Percentiles rank a stretch among this genome's conserved stretches.
phyloP scores from a whole-genome alignment of 64 coral and sea anemone species.

The Stichodactyla helianthus region DNA sequence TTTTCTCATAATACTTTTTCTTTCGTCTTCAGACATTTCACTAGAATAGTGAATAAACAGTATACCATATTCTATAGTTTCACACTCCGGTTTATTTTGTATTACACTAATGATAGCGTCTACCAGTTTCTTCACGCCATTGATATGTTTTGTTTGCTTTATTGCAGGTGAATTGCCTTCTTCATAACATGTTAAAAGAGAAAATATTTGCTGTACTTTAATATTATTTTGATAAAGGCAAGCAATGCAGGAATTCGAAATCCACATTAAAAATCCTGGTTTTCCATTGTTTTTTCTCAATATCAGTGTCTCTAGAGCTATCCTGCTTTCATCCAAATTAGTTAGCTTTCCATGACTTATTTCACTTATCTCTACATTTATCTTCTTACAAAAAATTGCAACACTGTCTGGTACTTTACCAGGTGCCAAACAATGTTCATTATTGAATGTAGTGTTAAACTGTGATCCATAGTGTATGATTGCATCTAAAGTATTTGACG shows the following conservation, averaged over 20 bases:
- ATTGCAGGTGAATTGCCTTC: slow-evolving; percentile 12
- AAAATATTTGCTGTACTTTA: neutral
- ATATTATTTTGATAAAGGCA: neutral
- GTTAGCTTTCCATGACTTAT: neutral
- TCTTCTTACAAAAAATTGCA: neutral
- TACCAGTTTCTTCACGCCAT: neutral
- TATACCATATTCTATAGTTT: slow-evolving; percentile 35
- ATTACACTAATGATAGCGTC: slow-evolving; percentile 21
- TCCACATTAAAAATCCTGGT: too few relatives aligned
- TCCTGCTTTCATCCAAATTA: slow-evolving; percentile 15
- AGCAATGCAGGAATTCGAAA: slow-evolving; percentile 23
- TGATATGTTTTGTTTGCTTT: slow-evolving; percentile 34
- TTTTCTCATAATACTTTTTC: slow-evolving; percentile 22
- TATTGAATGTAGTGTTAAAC: neutral
- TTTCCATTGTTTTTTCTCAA: too few relatives aligned
- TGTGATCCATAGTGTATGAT: neutral
- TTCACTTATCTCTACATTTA: neutral
- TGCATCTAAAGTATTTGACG: too few relatives aligned
- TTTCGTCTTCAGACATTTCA: neutral
- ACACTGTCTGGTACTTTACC: neutral
- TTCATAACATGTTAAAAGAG: slow-evolving; percentile 6
- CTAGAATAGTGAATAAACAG: slow-evolving; percentile 24
- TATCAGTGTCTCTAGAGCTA: slow-evolving; percentile 23
- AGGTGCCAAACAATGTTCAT: neutral
- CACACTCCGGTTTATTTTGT: neutral